Percentiles rank a stretch among this genome's conserved stretches.
phyloP scores from a whole-genome alignment of 53 echinoderm and acorn worm genomes.

The Temnopleurus reevesii region DNA sequence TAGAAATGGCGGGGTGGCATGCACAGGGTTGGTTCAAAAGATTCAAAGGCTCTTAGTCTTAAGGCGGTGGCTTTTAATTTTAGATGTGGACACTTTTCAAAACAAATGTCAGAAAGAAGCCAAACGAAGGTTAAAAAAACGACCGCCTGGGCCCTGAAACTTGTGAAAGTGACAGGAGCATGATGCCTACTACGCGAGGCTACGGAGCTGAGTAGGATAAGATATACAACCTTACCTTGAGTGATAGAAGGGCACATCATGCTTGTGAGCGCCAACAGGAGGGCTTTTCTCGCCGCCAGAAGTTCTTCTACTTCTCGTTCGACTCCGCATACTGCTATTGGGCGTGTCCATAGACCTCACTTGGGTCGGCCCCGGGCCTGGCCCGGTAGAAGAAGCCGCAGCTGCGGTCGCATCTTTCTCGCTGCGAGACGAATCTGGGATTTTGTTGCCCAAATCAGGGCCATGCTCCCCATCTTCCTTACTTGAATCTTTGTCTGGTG shows the following conservation, averaged over 20 bases:
- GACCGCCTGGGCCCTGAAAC: no score
- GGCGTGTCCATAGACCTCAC: conserved; percentile 46
- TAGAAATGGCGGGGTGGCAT: no score
- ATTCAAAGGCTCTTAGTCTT: no score
- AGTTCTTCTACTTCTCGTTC: not conserved
- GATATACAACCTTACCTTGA: conserved; percentile 28
- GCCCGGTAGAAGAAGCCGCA: not conserved
- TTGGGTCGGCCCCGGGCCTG: not conserved
- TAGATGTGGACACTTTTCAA: no score
- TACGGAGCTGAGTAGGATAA: no score
- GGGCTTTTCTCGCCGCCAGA: conserved; percentile 49
- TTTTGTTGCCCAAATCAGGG: not conserved
- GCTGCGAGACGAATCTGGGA: conserved; percentile 16
- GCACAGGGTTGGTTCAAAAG: no score
- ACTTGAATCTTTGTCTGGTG: not conserved
- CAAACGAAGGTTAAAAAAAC: no score
- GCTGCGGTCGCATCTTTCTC: not conserved
- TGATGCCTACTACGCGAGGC: no score
- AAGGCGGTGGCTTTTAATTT: no score
- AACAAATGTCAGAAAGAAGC: no score
- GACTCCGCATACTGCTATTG: not conserved
- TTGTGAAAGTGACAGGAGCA: no score
- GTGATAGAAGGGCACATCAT: conserved; percentile 40
- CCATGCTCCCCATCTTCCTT: not conserved
- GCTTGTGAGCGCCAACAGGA: not conserved